Conservation (phyloP, 1,140 invertebrate genomes). For the Monochamus saltuarius region DNA sequence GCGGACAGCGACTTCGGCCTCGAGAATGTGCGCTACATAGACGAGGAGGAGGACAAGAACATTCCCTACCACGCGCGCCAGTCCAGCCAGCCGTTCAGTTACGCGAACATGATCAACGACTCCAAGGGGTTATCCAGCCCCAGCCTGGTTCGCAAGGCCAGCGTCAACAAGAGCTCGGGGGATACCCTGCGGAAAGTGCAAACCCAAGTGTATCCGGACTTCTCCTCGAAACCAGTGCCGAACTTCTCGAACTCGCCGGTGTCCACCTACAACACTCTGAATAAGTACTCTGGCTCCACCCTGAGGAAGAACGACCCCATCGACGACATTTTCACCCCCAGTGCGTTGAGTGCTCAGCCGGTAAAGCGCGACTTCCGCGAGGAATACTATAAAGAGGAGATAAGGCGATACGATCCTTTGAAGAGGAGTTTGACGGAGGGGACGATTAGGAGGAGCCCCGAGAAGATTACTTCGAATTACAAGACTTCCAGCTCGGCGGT, state of each 20-base stretch:
- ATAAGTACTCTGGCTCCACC: conserved; percentile 29
- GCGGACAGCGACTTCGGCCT: conserved; percentile 44
- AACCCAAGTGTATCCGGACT: conserved; percentile 46
- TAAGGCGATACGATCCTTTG: conserved; percentile 44
- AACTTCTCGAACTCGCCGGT: conserved; percentile 35
- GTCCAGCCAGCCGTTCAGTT: conserved; percentile 79
- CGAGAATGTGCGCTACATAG: conserved; percentile 50
- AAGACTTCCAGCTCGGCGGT: conserved; percentile 33
- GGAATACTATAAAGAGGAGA: conserved; percentile 44
- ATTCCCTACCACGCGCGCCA: conserved; percentile 82
- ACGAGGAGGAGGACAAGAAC: conserved; percentile 57
- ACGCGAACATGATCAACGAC: conserved; percentile 59
- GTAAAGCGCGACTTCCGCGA: conserved; percentile 38
- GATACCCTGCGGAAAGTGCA: conserved; percentile 47
- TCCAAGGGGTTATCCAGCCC: conserved; percentile 70
- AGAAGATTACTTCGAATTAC: conserved; percentile 31
- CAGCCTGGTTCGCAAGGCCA: conserved; percentile 70
- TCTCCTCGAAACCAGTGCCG: conserved; percentile 32
- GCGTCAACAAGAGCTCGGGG: conserved; percentile 32
- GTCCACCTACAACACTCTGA: conserved; percentile 27
- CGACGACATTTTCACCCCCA: conserved; percentile 48
- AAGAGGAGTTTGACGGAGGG: conserved; percentile 49
- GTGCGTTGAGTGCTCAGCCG: conserved; percentile 43
- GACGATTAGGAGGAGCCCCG: conserved; percentile 40
- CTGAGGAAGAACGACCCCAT: conserved; percentile 41